Evolutionary conservation across 2,113 vertebrate species (phyloP).

Genomic region (Crotophaga sulcirostris): DNA sequence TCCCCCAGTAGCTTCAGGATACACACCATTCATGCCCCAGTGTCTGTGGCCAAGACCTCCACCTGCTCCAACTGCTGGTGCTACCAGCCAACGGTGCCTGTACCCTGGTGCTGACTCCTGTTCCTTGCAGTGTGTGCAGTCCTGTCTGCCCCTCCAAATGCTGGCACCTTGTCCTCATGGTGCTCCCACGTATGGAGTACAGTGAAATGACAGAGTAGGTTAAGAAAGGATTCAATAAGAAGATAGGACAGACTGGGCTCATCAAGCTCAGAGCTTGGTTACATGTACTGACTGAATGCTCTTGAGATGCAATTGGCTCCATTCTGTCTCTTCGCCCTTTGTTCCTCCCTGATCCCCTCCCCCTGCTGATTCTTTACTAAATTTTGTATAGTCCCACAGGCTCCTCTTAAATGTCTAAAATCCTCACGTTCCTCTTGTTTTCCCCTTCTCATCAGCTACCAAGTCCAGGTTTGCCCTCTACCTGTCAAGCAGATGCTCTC

Average conservation of each 20-base stretch:
- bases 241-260: neutral
- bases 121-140: neutral
- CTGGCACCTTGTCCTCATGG: neutral
- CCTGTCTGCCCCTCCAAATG: neutral
- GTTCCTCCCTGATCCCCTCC: neutral
- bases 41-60: neutral
- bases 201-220: neutral
- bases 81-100: neutral
- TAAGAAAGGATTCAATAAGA: neutral
- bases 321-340: neutral
- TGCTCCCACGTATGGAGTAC: rapidly evolving
- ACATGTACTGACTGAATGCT: rapidly evolving
- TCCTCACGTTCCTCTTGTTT: neutral
- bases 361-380: neutral
- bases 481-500: neutral
- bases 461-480: neutral
- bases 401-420: neutral
- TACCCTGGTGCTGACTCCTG: neutral
- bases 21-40: neutral
- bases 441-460: neutral
- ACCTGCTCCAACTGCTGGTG: neutral
- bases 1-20: no score
- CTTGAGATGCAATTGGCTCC: neutral
- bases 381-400: neutral
- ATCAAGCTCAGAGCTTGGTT: neutral